Evolutionary conservation across 1,140 invertebrate genomes (phyloP), one percentile per base, ranked within the genome.

Genomic region (Drosophila pseudoobscura): DNA sequence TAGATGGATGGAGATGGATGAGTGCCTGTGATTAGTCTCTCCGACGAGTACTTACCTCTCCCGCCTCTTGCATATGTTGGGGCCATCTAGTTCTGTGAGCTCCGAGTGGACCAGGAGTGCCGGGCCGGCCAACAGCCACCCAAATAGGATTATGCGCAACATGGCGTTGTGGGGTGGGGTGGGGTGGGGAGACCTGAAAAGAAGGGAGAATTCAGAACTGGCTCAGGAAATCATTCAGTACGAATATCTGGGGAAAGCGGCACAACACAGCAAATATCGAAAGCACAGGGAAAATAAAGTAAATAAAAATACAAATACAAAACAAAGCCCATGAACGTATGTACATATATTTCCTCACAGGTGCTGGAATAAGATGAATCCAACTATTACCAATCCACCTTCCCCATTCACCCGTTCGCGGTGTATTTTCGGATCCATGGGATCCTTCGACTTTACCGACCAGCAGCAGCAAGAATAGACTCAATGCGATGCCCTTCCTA

Each of bases 1-100:
- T 20, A 2, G 20, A 20, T 20, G 59, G 53, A 7, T 3, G n/a
- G 51, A 44, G 11, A 26, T 29, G 20, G 20, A 20, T 20, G 20
- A 26, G 24, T 26, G 24, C 5, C 8, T 15, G 8, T 2, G 6
- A n/a, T 17, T 4, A 22, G 1, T 20, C 8, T 24, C 2, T 22
- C 15, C 2, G 1, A 5, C 35, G 1, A 26, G 5, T 8, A 6
- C 90, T 69, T 54, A 91, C 90, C 64, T 78, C 49, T 87, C 87
- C n/a, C 76, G 68, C 24, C 71, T 89, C 26, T 90, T 91, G 62
- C 90, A 91, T 6, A 91, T 78, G 77, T 91, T 90, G 15, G 75
- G 79, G 26, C 87, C 90, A 41, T 90, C 80, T 15, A 73, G 50
- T 29, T 80, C 83, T 4, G 29, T 65, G 46, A 80, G 76, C 75